These are phyloP conservation scores for Rotaria macrura DNA, from an alignment of 2,888 invertebrate species.

Conservation along the genomic window DNA sequence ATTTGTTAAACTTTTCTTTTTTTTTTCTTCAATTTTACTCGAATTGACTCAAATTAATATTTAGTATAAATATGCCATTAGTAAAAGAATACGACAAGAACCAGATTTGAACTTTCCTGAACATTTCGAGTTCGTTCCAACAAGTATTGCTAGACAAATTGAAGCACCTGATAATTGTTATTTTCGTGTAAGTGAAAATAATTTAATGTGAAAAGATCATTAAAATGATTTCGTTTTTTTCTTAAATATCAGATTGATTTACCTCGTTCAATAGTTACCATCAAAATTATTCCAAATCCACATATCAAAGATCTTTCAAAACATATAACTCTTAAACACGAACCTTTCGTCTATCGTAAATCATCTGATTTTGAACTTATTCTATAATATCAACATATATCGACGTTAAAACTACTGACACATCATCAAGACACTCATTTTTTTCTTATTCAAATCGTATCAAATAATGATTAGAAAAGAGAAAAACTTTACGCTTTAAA, in stretches of 20 bases:
- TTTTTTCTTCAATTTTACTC: not conserved
- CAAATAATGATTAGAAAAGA: no score
- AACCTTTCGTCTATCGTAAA: not conserved
- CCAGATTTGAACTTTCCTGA: not conserved
- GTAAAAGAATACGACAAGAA: not conserved
- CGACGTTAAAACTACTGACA: no score
- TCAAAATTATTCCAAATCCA: not conserved
- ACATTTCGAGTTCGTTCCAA: not conserved
- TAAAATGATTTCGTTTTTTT: no score
- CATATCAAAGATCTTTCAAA: not conserved
- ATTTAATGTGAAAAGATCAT: not conserved
- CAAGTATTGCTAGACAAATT: not conserved
- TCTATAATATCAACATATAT: not conserved
- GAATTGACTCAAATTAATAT: no score
- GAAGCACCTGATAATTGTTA: not conserved
- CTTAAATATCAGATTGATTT: not conserved
- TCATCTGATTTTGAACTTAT: not conserved
- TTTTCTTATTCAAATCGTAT: no score
- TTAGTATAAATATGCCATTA: not conserved
- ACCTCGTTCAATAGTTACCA: not conserved
- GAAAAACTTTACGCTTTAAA: no score
- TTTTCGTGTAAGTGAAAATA: not conserved
- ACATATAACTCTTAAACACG: not conserved
- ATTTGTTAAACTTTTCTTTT: not conserved
- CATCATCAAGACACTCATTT: no score